Percentiles rank a stretch among this genome's conserved stretches.
Conservation (phyloP, 2,797 vertebrate species). For the Lacerta viridis region DNA sequence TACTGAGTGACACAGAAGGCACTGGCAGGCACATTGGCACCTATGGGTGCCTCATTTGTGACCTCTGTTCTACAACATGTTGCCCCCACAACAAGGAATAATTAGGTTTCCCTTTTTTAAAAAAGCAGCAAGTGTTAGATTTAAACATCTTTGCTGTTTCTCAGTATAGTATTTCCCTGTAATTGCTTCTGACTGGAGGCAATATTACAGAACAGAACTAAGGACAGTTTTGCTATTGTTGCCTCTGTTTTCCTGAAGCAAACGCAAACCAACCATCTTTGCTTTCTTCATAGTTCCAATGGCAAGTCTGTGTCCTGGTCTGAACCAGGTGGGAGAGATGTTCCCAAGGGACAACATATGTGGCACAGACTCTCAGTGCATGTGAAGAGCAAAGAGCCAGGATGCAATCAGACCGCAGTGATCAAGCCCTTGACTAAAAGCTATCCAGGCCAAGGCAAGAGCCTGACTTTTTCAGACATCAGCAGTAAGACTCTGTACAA, state of each 20-base stretch:
- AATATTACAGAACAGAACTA: slow-evolving; percentile 4
- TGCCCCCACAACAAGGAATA: slow-evolving; percentile 18
- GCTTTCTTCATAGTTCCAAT: slow-evolving; percentile 99
- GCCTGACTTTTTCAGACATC: slow-evolving; percentile 88
- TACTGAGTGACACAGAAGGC: too few species aligned
- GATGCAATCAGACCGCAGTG: slow-evolving; percentile 98
- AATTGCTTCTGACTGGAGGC: slow-evolving; percentile 27
- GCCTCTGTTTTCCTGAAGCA: slow-evolving; percentile 43
- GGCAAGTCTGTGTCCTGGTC: slow-evolving; percentile 99
- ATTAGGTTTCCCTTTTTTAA: slow-evolving; percentile 43
- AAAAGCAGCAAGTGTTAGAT: slow-evolving; percentile 15
- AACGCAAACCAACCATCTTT: slow-evolving; percentile 89
- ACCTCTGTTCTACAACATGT: background rate
- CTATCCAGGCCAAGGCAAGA: slow-evolving; percentile 87
- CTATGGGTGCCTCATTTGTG: too few species aligned
- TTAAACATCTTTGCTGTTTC: slow-evolving; percentile 45
- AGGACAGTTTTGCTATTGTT: slow-evolving; percentile 48
- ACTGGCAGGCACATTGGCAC: too few species aligned
- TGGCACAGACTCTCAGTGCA: slow-evolving; percentile 99
- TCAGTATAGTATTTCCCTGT: slow-evolving; percentile 14
- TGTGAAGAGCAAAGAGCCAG: slow-evolving; percentile 97
- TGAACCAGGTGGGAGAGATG: slow-evolving; percentile 99
- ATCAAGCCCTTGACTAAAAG: slow-evolving; percentile 99
- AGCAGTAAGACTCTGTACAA: slow-evolving; percentile 92
- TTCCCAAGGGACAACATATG: slow-evolving; percentile 93